phyloP scores from a whole-genome alignment of 2,113 vertebrate genomes.

The Lepisosteus oculatus region DNA sequence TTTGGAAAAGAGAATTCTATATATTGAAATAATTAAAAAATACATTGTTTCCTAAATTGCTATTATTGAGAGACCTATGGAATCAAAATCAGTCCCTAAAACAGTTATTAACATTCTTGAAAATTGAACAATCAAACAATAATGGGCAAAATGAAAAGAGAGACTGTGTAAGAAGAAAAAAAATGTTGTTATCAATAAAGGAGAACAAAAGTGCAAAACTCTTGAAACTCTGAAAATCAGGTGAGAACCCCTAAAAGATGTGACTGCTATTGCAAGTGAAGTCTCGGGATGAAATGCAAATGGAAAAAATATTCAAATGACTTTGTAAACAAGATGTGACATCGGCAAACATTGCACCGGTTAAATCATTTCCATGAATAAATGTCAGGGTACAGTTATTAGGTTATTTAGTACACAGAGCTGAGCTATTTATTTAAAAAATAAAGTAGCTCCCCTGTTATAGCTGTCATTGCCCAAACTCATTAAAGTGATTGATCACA shows the following conservation, averaged over 20 bases:
- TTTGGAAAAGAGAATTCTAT: no score
- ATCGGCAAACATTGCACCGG: constrained; percentile 31
- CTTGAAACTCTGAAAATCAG: no score
- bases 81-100: no score
- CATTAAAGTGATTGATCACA: constrained; percentile 61
- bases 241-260: background rate
- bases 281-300: constrained; percentile 37
- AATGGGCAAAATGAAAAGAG: no score
- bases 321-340: constrained; percentile 59
- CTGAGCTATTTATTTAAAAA: constrained; percentile 64
- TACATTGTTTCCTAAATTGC: no score
- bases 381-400: constrained; percentile 63
- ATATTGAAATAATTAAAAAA: no score
- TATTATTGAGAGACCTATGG: no score
- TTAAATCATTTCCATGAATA: constrained; percentile 51
- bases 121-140: no score
- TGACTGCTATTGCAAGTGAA: constrained; percentile 7
- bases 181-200: no score
- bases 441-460: constrained; percentile 56
- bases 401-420: constrained; percentile 62
- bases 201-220: no score
- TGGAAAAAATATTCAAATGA: constrained; percentile 44
- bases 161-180: no score
- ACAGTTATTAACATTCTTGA: no score
- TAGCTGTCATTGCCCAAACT: constrained; percentile 61